Conservation (phyloP, 2,113 vertebrate species). For the Thomomys bottae region DNA sequence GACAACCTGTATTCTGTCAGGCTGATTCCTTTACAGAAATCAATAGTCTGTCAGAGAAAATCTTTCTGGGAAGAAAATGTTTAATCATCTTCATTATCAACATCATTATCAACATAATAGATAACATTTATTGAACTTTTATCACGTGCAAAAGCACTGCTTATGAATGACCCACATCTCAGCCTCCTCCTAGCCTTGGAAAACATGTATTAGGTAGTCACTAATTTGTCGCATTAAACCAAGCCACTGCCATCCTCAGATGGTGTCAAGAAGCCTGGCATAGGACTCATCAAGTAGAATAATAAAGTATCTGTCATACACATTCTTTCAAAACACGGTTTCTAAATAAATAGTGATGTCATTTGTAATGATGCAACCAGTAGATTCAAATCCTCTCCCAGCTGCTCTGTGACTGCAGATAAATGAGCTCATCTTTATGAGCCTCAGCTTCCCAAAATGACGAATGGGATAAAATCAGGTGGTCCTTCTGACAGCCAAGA, state of each 20-base stretch:
- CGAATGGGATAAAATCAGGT: background rate
- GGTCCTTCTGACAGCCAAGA: background rate
- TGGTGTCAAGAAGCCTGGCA: background rate
- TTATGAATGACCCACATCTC: slow-evolving; percentile 43
- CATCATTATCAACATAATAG: slow-evolving; percentile 59
- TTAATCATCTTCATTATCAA: slow-evolving; percentile 71
- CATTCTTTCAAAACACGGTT: background rate
- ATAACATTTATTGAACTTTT: slow-evolving; percentile 62
- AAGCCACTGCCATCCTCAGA: background rate
- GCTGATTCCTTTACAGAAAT: slow-evolving; percentile 54
- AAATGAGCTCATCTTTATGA: background rate
- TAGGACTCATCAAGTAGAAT: background rate
- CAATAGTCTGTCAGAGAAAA: slow-evolving; percentile 61
- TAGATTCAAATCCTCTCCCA: background rate
- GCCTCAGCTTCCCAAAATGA: background rate
- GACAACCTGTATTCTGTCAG: slow-evolving; percentile 56
- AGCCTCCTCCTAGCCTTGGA: background rate
- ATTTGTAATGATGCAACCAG: background rate
- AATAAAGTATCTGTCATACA: background rate
- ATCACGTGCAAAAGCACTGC: background rate
- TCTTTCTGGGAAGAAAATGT: slow-evolving; percentile 60
- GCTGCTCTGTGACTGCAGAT: background rate
- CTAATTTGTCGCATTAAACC: background rate
- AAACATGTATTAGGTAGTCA: background rate
- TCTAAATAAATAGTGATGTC: background rate